A percentile compares a stretch with the other conserved stretches of the same genome.
Evolutionary conservation across 2,797 vertebrate genomes (phyloP).

Genomic region (Phalanger gymnotis): DNA sequence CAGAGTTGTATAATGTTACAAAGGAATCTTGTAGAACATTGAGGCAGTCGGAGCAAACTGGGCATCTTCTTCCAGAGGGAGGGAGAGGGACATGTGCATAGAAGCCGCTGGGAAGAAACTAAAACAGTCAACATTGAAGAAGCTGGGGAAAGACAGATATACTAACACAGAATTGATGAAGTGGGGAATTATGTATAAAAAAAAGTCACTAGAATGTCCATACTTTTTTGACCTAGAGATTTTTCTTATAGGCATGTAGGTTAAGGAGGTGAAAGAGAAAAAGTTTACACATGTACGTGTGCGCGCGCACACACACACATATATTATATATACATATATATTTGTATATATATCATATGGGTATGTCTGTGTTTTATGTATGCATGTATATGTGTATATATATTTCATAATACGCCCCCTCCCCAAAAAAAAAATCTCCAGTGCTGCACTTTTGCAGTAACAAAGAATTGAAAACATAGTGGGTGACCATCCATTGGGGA

Average conservation of each 20-base stretch:
- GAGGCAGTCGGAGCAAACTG: not conserved
- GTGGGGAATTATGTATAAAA: not conserved
- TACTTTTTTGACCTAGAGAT: not conserved
- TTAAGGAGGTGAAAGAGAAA: not conserved
- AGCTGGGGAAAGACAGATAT: not conserved
- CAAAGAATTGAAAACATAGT: not conserved
- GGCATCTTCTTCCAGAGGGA: not conserved
- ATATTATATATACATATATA: not conserved
- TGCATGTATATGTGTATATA: not conserved
- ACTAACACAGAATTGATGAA: not conserved
- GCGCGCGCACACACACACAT: no score
- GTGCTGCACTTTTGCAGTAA: not conserved
- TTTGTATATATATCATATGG: not conserved
- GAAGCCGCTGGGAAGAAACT: not conserved
- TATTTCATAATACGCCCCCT: not conserved
- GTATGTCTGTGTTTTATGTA: not conserved
- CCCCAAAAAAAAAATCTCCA: not conserved
- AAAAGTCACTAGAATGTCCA: not conserved
- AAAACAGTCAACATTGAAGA: not conserved
- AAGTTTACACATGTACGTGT: not conserved
- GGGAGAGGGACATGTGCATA: not conserved
- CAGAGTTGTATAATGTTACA: not conserved
- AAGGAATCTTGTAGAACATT: conserved; percentile 2
- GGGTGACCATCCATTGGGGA: not conserved
- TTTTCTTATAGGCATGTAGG: not conserved